Evolutionary conservation across 1,140 invertebrate species (phyloP).

Genomic region (Nylanderia fulva): DNA sequence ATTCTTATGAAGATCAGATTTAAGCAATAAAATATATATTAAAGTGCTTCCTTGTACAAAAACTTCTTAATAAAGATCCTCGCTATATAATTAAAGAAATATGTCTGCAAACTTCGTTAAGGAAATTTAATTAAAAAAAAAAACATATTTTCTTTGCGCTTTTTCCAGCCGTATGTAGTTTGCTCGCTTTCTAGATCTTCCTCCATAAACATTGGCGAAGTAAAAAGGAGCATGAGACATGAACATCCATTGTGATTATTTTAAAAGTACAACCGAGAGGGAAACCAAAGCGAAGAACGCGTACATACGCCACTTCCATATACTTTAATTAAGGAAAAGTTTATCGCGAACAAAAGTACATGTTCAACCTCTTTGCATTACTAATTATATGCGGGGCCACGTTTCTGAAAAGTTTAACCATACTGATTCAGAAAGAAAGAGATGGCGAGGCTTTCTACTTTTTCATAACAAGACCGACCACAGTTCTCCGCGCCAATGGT

Average conservation of each 20-base stretch:
- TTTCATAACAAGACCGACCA: neutral
- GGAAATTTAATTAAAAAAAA: conserved; percentile 41
- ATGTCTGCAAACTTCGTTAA: neutral
- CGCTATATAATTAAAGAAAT: neutral
- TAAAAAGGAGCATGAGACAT: conserved; percentile 22
- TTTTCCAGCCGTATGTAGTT: conserved; percentile 1
- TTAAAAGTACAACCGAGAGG: conserved; percentile 13
- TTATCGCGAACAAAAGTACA: conserved; percentile 41
- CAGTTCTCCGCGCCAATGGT: neutral
- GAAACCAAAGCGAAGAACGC: neutral
- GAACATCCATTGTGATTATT: conserved; percentile 41
- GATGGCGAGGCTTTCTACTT: conserved; percentile 36
- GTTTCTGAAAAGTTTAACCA: conserved; percentile 45
- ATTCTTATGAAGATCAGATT: no score
- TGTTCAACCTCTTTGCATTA: conserved; percentile 22
- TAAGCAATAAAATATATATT: neutral
- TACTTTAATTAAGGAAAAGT: conserved; percentile 43
- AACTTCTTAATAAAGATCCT: no score
- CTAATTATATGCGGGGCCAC: conserved; percentile 48
- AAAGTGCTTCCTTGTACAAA: neutral
- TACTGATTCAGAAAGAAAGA: conserved; percentile 32
- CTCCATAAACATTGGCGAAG: neutral
- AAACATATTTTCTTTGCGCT: neutral
- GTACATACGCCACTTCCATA: conserved; percentile 3
- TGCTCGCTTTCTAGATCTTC: neutral